Evolutionary conservation across 2,888 invertebrate genomes (phyloP).

Genomic region (Polydrusus pterygomalis): DNA sequence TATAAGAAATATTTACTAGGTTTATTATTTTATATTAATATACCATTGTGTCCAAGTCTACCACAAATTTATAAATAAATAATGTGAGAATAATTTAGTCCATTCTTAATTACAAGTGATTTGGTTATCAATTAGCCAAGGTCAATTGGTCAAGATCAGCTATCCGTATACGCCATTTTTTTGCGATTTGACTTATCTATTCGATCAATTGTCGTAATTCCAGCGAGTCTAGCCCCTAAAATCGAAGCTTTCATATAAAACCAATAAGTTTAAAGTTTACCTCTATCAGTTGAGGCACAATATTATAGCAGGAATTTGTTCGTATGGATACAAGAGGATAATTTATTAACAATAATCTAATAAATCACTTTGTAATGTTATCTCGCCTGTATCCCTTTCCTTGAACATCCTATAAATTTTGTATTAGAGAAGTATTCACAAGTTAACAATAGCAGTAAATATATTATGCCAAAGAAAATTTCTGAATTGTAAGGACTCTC

Average conservation of each 20-base stretch:
- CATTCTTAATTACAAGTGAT: too few relatives aligned
- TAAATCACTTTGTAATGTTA: constrained; percentile 46
- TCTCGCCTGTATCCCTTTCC: constrained; percentile 36
- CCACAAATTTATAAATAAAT: too few relatives aligned
- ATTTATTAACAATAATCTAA: constrained; percentile 44
- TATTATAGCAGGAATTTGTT: constrained; percentile 30
- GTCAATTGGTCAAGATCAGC: too few relatives aligned
- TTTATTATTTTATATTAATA: too few relatives aligned
- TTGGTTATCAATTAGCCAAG: too few relatives aligned
- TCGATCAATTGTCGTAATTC: too few relatives aligned
- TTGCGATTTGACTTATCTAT: too few relatives aligned
- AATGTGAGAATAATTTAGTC: too few relatives aligned
- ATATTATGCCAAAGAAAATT: constrained; percentile 46
- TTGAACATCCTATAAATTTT: constrained; percentile 49
- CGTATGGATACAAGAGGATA: constrained; percentile 31
- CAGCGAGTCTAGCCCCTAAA: too few relatives aligned
- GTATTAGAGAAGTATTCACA: constrained; percentile 50
- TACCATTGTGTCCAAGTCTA: too few relatives aligned
- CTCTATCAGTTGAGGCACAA: constrained; percentile 25
- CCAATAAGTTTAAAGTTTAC: constrained; percentile 29
- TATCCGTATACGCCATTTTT: too few relatives aligned
- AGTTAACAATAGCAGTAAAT: constrained; percentile 53
- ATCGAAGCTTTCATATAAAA: not conserved
- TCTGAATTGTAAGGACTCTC: constrained; percentile 17
- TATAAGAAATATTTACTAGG: too few relatives aligned